phyloP scores from a whole-genome alignment of 2,888 invertebrate species.

The Lumbricus terrestris region DNA sequence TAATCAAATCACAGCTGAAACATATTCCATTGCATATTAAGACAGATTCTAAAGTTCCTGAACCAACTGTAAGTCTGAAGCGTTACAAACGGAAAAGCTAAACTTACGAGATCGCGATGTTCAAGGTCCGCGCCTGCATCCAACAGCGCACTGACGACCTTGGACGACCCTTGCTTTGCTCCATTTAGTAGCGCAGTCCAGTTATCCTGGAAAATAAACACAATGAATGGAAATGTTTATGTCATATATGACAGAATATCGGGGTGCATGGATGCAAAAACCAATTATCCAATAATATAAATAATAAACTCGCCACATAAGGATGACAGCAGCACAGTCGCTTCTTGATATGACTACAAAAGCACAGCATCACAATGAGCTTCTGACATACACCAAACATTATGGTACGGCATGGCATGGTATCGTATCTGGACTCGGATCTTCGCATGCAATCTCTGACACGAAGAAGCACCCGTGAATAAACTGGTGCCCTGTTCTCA shows the following conservation, averaged over 20 bases:
- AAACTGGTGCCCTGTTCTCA: too few species aligned
- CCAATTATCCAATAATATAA: too few species aligned
- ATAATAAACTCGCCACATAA: too few species aligned
- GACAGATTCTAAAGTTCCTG: neutral
- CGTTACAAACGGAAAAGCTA: neutral
- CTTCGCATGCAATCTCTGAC: too few species aligned
- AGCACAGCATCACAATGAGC: neutral
- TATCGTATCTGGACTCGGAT: too few species aligned
- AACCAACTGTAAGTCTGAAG: neutral
- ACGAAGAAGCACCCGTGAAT: too few species aligned
- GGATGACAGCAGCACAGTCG: neutral
- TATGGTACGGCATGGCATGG: too few species aligned
- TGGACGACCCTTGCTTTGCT: slow-evolving; percentile 81
- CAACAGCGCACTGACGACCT: slow-evolving; percentile 77
- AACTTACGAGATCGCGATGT: slow-evolving; percentile 54
- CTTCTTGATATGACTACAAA: too few species aligned
- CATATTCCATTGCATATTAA: too few species aligned
- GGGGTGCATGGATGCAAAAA: neutral
- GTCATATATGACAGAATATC: too few species aligned
- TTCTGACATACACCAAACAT: neutral
- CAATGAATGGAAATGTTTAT: neutral
- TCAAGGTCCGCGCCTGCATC: slow-evolving; percentile 69
- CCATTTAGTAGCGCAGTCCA: slow-evolving; percentile 90
- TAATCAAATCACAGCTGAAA: too few species aligned
- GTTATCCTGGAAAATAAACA: slow-evolving; percentile 68